A percentile compares a stretch with the other conserved stretches of the same genome.
phyloP scores from a whole-genome alignment of 92 coral and sea anemone species.

The Anthopleura xanthogrammica region DNA sequence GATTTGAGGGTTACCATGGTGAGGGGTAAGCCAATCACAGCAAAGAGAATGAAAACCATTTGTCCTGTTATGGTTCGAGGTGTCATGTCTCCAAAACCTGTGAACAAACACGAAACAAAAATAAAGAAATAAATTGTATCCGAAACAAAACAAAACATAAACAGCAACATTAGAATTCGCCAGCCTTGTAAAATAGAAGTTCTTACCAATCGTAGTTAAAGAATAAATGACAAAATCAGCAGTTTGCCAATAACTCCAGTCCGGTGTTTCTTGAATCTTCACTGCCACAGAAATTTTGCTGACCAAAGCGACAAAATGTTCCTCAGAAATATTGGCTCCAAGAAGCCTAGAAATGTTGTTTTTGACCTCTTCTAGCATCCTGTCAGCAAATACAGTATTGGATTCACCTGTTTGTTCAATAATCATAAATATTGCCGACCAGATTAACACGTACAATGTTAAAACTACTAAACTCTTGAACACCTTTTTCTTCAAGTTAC shows the following conservation, averaged over 20 bases:
- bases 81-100: constrained; percentile 45
- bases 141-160: background rate
- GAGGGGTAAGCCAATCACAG: constrained; percentile 49
- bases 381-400: constrained; percentile 11
- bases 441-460: constrained; percentile 21
- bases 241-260: constrained; percentile 49
- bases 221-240: constrained; percentile 39
- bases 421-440: constrained; percentile 33
- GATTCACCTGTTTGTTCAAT: constrained; percentile 41
- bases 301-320: constrained; percentile 24
- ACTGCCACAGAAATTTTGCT: constrained; percentile 23
- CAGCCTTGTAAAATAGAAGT: background rate
- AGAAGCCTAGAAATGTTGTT: constrained; percentile 16
- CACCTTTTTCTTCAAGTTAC: constrained; percentile 14
- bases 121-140: background rate
- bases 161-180: background rate
- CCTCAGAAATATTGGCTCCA: constrained; percentile 29
- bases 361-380: constrained; percentile 33
- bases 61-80: constrained; percentile 48
- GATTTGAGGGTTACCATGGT: constrained; percentile 49
- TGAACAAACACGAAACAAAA: background rate
- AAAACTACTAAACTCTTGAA: constrained; percentile 6
- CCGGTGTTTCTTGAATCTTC: constrained; percentile 7
- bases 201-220: constrained; percentile 56
- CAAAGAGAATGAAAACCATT: constrained; percentile 36